phyloP scores from a whole-genome alignment of 2,797 vertebrate genomes.

The Peromyscus aztecus region DNA sequence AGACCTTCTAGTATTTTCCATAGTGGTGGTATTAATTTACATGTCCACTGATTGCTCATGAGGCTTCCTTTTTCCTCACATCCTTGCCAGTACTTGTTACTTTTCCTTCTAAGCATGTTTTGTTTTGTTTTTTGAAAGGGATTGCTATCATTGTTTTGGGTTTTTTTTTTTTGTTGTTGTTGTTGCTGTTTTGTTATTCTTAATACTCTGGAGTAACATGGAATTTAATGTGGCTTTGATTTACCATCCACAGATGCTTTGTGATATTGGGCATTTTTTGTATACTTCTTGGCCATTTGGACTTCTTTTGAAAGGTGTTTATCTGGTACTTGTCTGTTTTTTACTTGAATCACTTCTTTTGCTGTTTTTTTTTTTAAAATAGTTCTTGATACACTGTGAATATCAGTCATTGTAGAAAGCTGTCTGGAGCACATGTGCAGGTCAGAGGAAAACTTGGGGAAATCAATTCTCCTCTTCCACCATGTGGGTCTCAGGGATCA shows the following conservation, averaged over 20 bases:
- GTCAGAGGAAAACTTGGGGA: neutral
- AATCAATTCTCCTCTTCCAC: neutral
- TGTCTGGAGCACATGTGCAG: neutral
- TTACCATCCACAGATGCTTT: neutral
- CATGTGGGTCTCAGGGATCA: neutral
- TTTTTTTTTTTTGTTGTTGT: no score
- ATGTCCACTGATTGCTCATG: neutral
- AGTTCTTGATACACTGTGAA: neutral
- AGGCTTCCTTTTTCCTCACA: neutral
- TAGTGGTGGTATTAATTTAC: neutral
- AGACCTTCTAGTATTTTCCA: neutral
- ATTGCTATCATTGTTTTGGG: no score
- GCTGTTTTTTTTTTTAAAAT: neutral
- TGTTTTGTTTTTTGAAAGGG: neutral
- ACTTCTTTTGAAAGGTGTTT: neutral
- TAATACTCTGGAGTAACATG: neutral
- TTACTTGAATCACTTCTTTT: neutral
- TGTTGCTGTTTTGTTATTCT: neutral
- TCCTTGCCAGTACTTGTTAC: neutral
- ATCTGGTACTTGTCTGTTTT: neutral
- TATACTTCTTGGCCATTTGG: neutral
- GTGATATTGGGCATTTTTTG: neutral
- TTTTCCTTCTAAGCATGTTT: neutral
- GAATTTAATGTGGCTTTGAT: neutral
- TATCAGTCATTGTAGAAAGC: neutral